Evolutionary conservation across 2,113 vertebrate genomes (phyloP).

Genomic region (Rhabdornis inornatus): DNA sequence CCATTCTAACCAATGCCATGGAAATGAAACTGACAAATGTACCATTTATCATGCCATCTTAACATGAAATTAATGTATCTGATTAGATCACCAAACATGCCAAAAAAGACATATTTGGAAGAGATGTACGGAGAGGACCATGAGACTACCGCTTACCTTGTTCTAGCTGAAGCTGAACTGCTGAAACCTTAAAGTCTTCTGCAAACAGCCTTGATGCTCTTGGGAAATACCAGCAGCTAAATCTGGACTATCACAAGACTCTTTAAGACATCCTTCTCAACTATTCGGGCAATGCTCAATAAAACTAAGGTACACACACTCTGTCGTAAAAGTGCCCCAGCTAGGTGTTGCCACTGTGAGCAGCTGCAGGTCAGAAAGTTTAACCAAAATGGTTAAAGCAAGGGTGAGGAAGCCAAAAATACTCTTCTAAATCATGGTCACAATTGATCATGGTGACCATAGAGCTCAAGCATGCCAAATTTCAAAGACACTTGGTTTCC

Average conservation of each 20-base stretch:
- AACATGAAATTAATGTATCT: background rate
- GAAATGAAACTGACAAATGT: background rate
- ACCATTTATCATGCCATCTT: background rate
- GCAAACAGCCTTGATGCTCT: background rate
- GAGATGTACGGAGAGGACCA: background rate
- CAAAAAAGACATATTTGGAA: background rate
- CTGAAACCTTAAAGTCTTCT: background rate
- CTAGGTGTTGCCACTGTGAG: background rate
- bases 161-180: background rate
- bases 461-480: background rate
- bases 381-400: background rate
- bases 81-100: background rate
- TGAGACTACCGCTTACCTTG: background rate
- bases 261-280: background rate
- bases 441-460: background rate
- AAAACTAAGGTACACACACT: background rate
- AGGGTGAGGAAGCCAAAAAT: background rate
- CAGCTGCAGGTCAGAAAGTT: background rate
- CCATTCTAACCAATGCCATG: background rate
- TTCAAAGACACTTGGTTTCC: background rate
- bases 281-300: background rate
- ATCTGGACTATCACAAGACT: background rate
- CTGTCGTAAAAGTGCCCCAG: background rate
- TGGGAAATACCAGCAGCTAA: background rate
- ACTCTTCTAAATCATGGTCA: background rate